A percentile compares a stretch with the other conserved stretches of the same genome.
Evolutionary conservation across 92 coral and sea anemone species (phyloP).

Genomic region (Galaxea fascicularis): DNA sequence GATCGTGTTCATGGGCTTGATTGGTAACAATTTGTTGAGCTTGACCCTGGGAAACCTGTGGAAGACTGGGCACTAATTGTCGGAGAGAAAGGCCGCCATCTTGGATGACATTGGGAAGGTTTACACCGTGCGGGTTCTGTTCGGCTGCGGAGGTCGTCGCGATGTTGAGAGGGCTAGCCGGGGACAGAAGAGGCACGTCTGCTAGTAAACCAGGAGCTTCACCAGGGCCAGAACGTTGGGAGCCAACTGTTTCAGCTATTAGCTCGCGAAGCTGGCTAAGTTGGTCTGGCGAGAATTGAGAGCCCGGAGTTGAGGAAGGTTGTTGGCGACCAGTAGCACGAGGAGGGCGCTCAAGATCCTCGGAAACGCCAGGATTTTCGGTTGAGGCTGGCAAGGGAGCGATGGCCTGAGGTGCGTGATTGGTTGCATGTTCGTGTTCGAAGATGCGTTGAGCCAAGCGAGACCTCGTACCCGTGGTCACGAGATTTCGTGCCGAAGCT

Average conservation of each 20-base stretch:
- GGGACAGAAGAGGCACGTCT: slow-evolving; percentile 5
- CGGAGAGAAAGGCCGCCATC: too few relatives aligned
- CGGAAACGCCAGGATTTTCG: not conserved
- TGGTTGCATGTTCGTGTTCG: not conserved
- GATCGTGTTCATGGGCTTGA: not conserved
- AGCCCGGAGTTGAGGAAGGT: slow-evolving; percentile 4
- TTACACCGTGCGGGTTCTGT: not conserved
- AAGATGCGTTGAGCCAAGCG: not conserved
- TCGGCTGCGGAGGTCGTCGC: not conserved
- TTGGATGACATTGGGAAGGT: too few relatives aligned
- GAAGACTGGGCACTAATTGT: too few relatives aligned
- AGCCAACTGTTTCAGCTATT: not conserved
- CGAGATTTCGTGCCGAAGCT: not conserved
- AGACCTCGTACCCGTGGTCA: not conserved
- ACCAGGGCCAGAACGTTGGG: not conserved
- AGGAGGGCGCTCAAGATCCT: not conserved
- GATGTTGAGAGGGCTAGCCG: slow-evolving; percentile 6
- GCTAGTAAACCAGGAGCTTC: slow-evolving; percentile 4
- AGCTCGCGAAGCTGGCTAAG: not conserved
- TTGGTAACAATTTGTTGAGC: too few relatives aligned
- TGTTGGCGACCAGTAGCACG: slow-evolving; percentile 1
- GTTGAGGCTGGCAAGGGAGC: not conserved
- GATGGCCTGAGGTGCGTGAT: not conserved
- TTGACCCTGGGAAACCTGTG: too few relatives aligned
- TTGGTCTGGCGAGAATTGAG: not conserved